These are phyloP conservation scores for Drosophila mauritiana DNA, from an alignment of 1,140 invertebrate species.

Conservation along the genomic window DNA sequence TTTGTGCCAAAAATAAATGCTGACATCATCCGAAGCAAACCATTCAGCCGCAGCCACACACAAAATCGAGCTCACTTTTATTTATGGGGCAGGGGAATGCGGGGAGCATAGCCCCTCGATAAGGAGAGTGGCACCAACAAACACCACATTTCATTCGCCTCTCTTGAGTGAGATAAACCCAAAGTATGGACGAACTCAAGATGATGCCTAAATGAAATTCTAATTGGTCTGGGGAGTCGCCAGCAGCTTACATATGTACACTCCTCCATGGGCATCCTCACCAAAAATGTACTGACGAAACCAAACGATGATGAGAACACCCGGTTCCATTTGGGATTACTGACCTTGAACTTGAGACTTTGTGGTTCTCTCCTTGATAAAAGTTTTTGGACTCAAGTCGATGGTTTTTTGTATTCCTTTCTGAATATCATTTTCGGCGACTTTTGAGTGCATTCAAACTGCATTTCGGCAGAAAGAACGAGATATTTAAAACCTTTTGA, in stretches of 20 bases:
- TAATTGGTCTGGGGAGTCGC: constrained; percentile 41
- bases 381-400: not conserved
- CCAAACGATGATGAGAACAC: constrained; percentile 6
- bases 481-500: constrained; percentile 12
- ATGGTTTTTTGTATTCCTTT: not conserved
- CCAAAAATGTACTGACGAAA: constrained; percentile 8
- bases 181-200: not conserved
- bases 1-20: constrained; percentile 77
- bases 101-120: not conserved
- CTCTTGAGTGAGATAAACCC: constrained; percentile 53
- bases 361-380: constrained; percentile 1
- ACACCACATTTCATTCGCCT: constrained; percentile 1
- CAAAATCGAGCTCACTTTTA: constrained; percentile 61
- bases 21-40: constrained; percentile 68
- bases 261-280: constrained; percentile 1
- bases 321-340: constrained; percentile 19
- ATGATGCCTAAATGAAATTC: constrained; percentile 56
- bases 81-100: constrained; percentile 24
- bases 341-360: constrained; percentile 76
- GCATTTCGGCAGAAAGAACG: constrained; percentile 6
- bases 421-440: constrained; percentile 22
- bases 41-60: constrained; percentile 39
- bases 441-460: constrained; percentile 31
- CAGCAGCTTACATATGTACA: not conserved
- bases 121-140: constrained; percentile 22